Conservation (phyloP, 2,797 vertebrate species). For the Poeciliopsis infans region DNA sequence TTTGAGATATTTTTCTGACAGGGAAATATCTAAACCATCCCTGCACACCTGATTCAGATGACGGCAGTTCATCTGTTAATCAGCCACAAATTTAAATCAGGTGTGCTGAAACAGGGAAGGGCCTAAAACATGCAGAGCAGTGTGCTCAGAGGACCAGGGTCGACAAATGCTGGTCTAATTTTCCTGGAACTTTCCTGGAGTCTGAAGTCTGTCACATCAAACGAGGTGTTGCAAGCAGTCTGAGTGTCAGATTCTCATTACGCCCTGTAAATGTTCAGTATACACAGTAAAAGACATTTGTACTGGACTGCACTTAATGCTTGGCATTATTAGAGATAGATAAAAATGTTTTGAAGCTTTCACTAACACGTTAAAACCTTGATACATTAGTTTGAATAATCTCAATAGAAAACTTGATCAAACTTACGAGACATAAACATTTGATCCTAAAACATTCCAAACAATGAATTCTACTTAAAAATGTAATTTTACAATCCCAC, state of each 20-base stretch:
- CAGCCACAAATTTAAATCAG: too few species aligned
- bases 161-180: too few species aligned
- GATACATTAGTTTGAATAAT: conserved; percentile 10
- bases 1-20: too few species aligned
- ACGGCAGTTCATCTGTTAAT: too few species aligned
- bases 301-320: background rate
- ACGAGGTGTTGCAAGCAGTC: background rate
- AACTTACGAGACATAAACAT: background rate
- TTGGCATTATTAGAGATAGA: background rate
- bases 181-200: too few species aligned
- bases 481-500: conserved; percentile 4
- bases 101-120: too few species aligned
- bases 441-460: background rate
- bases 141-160: too few species aligned
- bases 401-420: conserved; percentile 18
- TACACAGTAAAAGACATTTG: background rate
- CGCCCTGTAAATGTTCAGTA: too few species aligned
- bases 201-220: too few species aligned
- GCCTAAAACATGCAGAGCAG: too few species aligned
- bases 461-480: background rate
- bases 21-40: too few species aligned
- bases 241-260: background rate
- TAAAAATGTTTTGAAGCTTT: background rate
- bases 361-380: conserved; percentile 12
- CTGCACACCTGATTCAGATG: too few species aligned